Evolutionary conservation across 1,140 invertebrate species (phyloP), one percentile per base, ranked within the genome.

Genomic region (Drosophila subobscura): DNA sequence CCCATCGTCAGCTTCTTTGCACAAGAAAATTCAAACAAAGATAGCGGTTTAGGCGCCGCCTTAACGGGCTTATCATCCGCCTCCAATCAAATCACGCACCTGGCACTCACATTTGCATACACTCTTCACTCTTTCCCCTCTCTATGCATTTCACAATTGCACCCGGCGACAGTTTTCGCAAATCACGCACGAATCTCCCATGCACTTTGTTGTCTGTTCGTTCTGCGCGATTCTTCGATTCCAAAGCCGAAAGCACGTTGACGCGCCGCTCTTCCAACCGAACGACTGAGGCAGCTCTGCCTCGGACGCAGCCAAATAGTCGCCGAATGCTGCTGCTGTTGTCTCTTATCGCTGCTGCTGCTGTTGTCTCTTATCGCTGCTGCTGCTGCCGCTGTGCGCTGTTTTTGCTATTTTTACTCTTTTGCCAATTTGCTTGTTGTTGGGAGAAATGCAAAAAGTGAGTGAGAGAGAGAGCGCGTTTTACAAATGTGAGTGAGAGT

Each of bases 241-340:
- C 52, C 54, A 58, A 51, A 72, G 68, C 64, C 54, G 44, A 68
- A 56, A 63, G 63, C 65, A 47, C 74, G 74, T 66, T 83, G 70
- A 60, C 79, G 59, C 55, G 59, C 55, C 79, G 52, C 79, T 56
- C 84, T 79, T 78, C 61, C 66, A 72, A 83, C 40, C 58, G 70
- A 70, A 67, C 79, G 79, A 81, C 79, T 81, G 66, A 70, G 68
- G 29, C 41, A 41, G 8, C 44, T 50, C 58, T 70, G 67, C 22
- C 52, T 44, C 44, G n/a, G 58, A 50, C 54, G 46, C 60, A 79
- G 77, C 72, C 78, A 83, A 55, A 64, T 59, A 83, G 79, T 74
- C 79, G 79, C 74, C 79, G 68, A 45, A 60, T 71, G 49, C 23
- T 42, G 44, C 40, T 59, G 23, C 59, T 51, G 52, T 47, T 55